Evolutionary conservation across 2,888 invertebrate genomes (phyloP).

Genomic region (Scaptomyza cyrtandrae): DNA sequence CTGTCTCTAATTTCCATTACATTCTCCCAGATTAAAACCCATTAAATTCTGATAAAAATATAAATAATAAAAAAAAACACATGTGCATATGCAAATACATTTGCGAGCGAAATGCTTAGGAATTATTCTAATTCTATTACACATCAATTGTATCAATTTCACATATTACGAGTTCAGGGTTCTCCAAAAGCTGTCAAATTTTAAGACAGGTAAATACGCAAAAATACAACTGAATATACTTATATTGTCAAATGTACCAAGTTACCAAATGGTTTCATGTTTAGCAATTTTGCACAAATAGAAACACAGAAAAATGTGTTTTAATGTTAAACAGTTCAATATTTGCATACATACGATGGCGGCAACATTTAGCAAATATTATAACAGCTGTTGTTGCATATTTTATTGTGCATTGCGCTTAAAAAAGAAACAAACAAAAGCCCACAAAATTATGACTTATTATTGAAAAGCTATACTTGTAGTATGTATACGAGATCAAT

Average conservation of each 20-base stretch:
- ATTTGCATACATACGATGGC: slow-evolving; percentile 37
- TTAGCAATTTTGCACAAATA: slow-evolving; percentile 29
- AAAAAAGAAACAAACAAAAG: slow-evolving; percentile 1
- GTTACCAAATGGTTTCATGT: slow-evolving; percentile 1
- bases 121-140: neutral
- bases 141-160: slow-evolving; percentile 1
- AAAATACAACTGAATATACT: neutral
- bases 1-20: neutral
- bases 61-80: neutral
- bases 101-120: neutral
- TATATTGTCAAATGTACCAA: neutral
- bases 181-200: neutral
- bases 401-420: slow-evolving; percentile 29
- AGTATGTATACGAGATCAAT: neutral
- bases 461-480: slow-evolving; percentile 6
- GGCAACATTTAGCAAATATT: slow-evolving; percentile 38
- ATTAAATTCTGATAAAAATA: neutral
- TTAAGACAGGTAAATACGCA: neutral
- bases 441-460: slow-evolving; percentile 5
- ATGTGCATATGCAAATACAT: neutral
- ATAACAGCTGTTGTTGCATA: slow-evolving; percentile 42
- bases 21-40: neutral
- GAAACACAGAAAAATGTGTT: slow-evolving; percentile 32
- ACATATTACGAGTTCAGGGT: neutral
- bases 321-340: slow-evolving; percentile 31